Conservation (phyloP, 2,888 invertebrate genomes). For the Diogma glabrata region DNA sequence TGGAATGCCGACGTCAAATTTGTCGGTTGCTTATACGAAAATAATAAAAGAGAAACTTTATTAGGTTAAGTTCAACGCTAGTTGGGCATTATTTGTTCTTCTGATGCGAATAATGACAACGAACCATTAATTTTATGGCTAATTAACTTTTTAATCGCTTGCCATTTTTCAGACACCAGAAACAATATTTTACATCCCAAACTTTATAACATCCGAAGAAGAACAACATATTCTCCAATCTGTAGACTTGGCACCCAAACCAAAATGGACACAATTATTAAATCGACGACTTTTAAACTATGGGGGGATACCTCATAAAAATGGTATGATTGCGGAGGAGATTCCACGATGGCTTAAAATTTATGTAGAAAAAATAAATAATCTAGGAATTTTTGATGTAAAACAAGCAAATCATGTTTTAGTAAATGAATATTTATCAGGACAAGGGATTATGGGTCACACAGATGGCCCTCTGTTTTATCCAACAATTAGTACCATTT, state of each 20-base stretch:
- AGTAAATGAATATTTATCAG: slow-evolving; percentile 85
- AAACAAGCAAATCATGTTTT: slow-evolving; percentile 83
- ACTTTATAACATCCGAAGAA: slow-evolving; percentile 69
- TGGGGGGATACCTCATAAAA: slow-evolving; percentile 88
- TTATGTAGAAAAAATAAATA: slow-evolving; percentile 57
- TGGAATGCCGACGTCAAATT: no score
- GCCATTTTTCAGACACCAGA: slow-evolving; percentile 30
- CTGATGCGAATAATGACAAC: no score
- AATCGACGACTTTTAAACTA: slow-evolving; percentile 94
- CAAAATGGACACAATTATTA: slow-evolving; percentile 90
- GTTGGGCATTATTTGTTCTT: no score
- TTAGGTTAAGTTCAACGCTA: no score
- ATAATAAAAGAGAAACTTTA: no score
- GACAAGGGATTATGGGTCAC: slow-evolving; percentile 96
- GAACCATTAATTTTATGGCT: no score
- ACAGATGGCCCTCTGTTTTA: slow-evolving; percentile 90
- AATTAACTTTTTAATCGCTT: no score
- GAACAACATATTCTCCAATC: slow-evolving; percentile 57
- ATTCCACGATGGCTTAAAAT: slow-evolving; percentile 75
- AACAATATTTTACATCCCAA: slow-evolving; percentile 58
- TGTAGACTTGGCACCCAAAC: slow-evolving; percentile 72
- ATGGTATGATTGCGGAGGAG: slow-evolving; percentile 85
- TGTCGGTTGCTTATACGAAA: no score
- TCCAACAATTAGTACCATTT: slow-evolving; percentile 86
- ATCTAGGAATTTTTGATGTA: slow-evolving; percentile 47